phyloP scores from a whole-genome alignment of 2,113 vertebrate genomes.

The Monarcha castaneiventris region DNA sequence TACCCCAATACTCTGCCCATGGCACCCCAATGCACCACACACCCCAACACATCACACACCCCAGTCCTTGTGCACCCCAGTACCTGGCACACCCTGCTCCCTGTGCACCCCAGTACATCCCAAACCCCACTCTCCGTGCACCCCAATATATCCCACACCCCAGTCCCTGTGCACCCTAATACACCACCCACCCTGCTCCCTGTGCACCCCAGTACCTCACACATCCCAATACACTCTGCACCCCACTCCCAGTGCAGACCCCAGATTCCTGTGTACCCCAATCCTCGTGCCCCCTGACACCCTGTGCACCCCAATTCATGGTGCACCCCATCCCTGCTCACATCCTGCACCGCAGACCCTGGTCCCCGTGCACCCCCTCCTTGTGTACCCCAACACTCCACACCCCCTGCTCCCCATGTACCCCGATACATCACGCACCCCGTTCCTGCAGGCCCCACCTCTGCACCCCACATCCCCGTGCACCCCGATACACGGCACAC shows the following conservation, averaged over 20 bases:
- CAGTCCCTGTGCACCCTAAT: not conserved
- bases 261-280: not conserved
- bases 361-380: too few relatives aligned
- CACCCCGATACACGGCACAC: rapidly evolving
- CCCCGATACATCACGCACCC: rapidly evolving
- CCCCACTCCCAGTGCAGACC: not conserved
- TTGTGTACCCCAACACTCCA: rapidly evolving
- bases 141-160: not conserved
- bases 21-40: rapidly evolving
- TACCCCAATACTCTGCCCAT: not conserved
- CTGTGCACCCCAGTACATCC: not conserved
- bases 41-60: rapidly evolving
- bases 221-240: not conserved
- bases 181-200: too few relatives aligned
- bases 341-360: not conserved
- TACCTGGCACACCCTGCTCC: too few relatives aligned
- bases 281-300: not conserved
- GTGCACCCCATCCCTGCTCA: not conserved
- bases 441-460: not conserved
- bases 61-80: too few relatives aligned
- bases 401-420: not conserved
- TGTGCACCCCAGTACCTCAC: not conserved
- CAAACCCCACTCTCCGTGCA: not conserved
- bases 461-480: rapidly evolving
- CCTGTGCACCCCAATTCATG: not conserved